Percentiles rank a stretch among this genome's conserved stretches.
Evolutionary conservation across 2,113 vertebrate genomes (phyloP).

Genomic region (Anguilla rostrata): DNA sequence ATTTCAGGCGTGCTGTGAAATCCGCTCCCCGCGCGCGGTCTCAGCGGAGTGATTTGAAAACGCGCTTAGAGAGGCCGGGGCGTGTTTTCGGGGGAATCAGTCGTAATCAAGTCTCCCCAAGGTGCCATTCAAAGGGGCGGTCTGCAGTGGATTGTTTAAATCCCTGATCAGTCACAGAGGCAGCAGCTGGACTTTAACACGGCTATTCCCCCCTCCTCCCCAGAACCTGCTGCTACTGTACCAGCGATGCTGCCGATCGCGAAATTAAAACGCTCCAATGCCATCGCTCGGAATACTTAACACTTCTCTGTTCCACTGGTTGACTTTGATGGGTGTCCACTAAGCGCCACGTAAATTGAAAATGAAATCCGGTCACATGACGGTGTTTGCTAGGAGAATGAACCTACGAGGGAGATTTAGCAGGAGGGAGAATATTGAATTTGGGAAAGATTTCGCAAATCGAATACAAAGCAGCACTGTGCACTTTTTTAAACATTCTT

Average conservation of each 20-base stretch:
- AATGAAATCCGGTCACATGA: constrained; percentile 22
- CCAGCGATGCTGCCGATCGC: neutral
- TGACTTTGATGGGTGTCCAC: constrained; percentile 17
- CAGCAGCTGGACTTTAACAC: too few species aligned
- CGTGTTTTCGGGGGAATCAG: constrained; percentile 15
- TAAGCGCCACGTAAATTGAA: constrained; percentile 22
- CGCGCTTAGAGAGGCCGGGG: neutral
- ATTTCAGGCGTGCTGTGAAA: neutral
- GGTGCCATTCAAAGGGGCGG: neutral
- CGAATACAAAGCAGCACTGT: neutral
- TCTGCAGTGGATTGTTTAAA: constrained; percentile 29
- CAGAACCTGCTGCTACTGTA: neutral
- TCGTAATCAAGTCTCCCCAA: neutral
- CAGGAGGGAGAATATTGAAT: constrained; percentile 2
- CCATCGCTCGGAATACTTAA: neutral
- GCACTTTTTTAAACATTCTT: neutral
- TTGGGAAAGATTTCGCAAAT: neutral
- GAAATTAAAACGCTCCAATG: neutral
- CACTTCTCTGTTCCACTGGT: neutral
- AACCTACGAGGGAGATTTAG: neutral
- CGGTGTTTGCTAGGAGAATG: constrained; percentile 6
- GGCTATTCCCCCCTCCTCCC: too few species aligned
- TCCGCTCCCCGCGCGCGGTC: neutral
- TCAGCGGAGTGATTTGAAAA: neutral
- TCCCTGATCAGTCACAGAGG: neutral